Conservation (phyloP, 2,888 invertebrate species). For the Crematogaster levior region DNA sequence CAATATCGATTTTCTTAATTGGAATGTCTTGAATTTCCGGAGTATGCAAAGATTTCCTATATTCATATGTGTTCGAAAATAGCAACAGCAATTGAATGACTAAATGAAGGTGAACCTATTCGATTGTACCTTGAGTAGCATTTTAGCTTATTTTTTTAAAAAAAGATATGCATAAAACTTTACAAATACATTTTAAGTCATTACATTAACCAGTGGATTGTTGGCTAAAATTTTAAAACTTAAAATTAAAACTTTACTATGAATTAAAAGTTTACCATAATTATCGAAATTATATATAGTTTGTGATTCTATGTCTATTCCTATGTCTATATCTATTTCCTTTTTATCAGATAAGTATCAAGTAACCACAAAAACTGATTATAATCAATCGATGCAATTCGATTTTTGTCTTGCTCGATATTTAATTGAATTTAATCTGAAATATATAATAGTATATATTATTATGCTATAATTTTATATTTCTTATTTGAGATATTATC, state of each 20-base stretch:
- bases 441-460: conserved; percentile 1
- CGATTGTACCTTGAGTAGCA: background rate
- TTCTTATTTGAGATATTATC: background rate
- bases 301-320: conserved; percentile 1
- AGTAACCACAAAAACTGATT: background rate
- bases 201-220: background rate
- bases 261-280: conserved; percentile 28
- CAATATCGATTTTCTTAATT: conserved; percentile 55
- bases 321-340: too few relatives aligned
- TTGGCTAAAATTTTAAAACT: background rate
- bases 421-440: background rate
- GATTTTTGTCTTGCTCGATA: background rate
- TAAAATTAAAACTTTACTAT: too few relatives aligned
- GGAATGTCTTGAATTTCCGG: conserved; percentile 58
- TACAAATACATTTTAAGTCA: background rate
- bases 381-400: background rate
- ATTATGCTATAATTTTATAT: conserved; percentile 11
- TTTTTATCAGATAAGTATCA: background rate
- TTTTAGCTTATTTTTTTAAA: background rate
- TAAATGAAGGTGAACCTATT: background rate
- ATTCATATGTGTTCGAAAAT: conserved; percentile 21
- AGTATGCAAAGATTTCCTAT: conserved; percentile 41
- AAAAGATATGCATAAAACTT: background rate
- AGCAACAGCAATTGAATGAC: background rate
- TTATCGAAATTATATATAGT: background rate